phyloP scores from a whole-genome alignment of 1,140 invertebrate genomes.

The Procambarus virginalis region DNA sequence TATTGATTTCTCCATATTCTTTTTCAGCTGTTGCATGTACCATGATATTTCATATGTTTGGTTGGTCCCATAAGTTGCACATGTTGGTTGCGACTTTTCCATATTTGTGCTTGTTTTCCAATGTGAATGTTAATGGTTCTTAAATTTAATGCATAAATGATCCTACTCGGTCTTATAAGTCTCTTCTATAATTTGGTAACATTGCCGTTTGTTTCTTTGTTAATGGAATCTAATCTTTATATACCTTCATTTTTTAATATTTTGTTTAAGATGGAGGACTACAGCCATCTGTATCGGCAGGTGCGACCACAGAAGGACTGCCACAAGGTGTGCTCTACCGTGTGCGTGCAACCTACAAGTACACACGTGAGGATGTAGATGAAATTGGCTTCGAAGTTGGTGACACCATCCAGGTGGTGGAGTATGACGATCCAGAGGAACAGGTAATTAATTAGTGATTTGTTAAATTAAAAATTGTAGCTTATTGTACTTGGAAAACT shows the following conservation, averaged over 20 bases:
- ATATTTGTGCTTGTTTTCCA: background rate
- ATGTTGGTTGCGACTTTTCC: background rate
- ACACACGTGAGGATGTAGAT: conserved; percentile 94
- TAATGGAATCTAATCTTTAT: background rate
- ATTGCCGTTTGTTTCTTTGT: background rate
- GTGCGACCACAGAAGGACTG: conserved; percentile 90
- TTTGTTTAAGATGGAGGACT: conserved; percentile 33
- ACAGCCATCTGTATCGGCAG: conserved; percentile 75
- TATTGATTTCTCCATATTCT: background rate
- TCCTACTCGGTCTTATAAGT: background rate
- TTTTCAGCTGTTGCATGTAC: background rate
- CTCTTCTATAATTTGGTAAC: background rate
- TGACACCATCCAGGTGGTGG: conserved; percentile 93
- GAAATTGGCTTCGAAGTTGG: conserved; percentile 96
- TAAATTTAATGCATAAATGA: background rate
- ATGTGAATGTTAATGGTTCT: background rate
- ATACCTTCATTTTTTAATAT: background rate
- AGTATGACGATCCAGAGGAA: conserved; percentile 97
- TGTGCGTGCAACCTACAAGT: conserved; percentile 97
- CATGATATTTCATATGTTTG: too few species aligned
- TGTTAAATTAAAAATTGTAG: too few species aligned
- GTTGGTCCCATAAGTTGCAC: too few species aligned
- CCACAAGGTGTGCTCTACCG: conserved; percentile 91
- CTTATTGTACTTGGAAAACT: too few species aligned
- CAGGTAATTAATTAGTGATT: conserved; percentile 80